Percentiles rank a stretch among this genome's conserved stretches.
phyloP scores from a whole-genome alignment of 1,140 invertebrate genomes.

The Amyelois transitella region DNA sequence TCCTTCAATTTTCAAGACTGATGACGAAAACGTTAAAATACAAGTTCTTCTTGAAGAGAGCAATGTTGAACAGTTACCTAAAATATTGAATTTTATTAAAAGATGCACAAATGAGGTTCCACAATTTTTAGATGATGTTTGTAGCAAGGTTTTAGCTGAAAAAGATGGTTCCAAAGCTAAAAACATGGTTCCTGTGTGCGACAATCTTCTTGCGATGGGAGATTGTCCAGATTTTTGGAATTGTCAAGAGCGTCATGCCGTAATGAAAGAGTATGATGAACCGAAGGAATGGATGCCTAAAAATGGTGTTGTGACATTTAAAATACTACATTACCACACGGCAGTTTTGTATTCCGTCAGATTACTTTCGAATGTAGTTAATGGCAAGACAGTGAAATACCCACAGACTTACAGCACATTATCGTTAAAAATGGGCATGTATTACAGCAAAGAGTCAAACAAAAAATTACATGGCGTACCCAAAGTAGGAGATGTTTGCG shows the following conservation, averaged over 20 bases:
- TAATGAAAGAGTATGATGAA: constrained; percentile 42
- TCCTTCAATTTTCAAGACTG: constrained; percentile 48
- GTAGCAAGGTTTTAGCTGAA: constrained; percentile 30
- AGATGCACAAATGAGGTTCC: constrained; percentile 49
- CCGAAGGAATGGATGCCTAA: constrained; percentile 53
- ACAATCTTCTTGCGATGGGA: constrained; percentile 45
- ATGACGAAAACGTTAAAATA: constrained; percentile 39
- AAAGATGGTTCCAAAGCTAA: constrained; percentile 50
- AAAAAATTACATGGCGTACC: constrained; percentile 43
- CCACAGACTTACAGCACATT: constrained; percentile 43
- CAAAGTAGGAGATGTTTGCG: constrained; percentile 57
- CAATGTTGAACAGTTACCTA: constrained; percentile 57
- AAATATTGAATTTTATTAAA: constrained; percentile 60
- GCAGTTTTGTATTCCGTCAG: constrained; percentile 46
- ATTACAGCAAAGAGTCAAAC: constrained; percentile 48
- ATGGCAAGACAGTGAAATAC: constrained; percentile 34
- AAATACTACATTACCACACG: constrained; percentile 51
- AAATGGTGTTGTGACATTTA: constrained; percentile 51
- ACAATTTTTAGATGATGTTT: constrained; percentile 30
- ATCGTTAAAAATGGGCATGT: constrained; percentile 54
- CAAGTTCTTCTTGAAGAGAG: constrained; percentile 54
- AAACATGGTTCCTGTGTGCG: constrained; percentile 48
- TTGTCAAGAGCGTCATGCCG: constrained; percentile 47
- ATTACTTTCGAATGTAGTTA: constrained; percentile 34
- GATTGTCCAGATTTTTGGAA: constrained; percentile 53